Percentiles rank a stretch among this genome's conserved stretches.
phyloP scores from a whole-genome alignment of 1,140 invertebrate genomes.

The Lutraria rhynchaena region DNA sequence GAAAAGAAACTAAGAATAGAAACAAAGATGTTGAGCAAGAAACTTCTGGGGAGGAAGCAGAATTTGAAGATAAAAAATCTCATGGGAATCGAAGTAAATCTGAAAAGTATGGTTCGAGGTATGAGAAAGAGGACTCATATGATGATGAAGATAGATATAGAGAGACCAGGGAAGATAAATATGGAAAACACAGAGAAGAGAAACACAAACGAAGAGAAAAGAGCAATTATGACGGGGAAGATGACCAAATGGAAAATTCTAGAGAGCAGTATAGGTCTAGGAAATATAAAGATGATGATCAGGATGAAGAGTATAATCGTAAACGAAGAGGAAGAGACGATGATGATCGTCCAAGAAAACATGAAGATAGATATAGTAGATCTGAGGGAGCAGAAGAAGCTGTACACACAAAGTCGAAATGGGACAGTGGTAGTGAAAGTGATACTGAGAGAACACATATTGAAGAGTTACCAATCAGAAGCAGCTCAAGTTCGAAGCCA shows the following conservation, averaged over 20 bases:
- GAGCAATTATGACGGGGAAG: constrained; percentile 20
- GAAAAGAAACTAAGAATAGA: constrained; percentile 3
- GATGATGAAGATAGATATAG: constrained; percentile 22
- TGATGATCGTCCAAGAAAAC: neutral
- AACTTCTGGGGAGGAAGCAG: neutral
- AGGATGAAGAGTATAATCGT: constrained; percentile 2
- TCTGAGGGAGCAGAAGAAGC: neutral
- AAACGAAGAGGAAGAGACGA: constrained; percentile 6
- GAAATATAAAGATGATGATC: constrained; percentile 38
- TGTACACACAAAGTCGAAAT: constrained; percentile 44
- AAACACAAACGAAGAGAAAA: neutral
- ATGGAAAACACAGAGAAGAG: neutral
- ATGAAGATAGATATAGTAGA: no score
- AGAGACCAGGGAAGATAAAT: constrained; percentile 25
- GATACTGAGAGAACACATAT: constrained; percentile 23
- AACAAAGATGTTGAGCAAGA: neutral
- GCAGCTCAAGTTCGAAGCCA: neutral
- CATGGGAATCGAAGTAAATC: neutral
- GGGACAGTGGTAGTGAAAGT: constrained; percentile 58
- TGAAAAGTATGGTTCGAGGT: no score
- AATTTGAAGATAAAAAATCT: constrained; percentile 9
- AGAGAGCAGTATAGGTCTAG: constrained; percentile 3
- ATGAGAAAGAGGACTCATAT: no score
- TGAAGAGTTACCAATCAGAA: constrained; percentile 31
- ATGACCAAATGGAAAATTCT: neutral